Conservation (phyloP, 1,140 invertebrate species). For the Rhyzopertha dominica region DNA sequence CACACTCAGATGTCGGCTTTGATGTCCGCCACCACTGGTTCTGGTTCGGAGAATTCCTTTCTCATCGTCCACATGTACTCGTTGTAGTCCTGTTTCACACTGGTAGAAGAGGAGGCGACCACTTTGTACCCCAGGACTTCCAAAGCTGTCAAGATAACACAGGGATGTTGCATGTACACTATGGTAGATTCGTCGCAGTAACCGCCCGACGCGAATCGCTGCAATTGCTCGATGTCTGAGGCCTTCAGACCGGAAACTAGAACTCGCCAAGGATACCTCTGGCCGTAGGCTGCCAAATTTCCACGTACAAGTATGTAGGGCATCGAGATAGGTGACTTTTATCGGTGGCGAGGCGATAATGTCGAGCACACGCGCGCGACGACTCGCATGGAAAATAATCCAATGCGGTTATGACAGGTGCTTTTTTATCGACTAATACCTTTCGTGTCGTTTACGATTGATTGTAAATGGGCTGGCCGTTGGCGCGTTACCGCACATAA, state of each 20-base stretch:
- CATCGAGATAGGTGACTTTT: too few relatives aligned
- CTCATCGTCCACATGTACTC: slow-evolving; percentile 90
- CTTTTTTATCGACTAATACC: too few relatives aligned
- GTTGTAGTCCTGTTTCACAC: slow-evolving; percentile 80
- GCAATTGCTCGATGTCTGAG: slow-evolving; percentile 72
- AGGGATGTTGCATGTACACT: slow-evolving; percentile 79
- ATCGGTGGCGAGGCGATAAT: too few relatives aligned
- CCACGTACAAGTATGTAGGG: slow-evolving; percentile 83
- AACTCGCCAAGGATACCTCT: slow-evolving; percentile 78
- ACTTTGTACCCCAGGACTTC: slow-evolving; percentile 83
- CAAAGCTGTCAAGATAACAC: slow-evolving; percentile 76
- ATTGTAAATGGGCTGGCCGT: too few relatives aligned
- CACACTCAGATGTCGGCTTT: background rate
- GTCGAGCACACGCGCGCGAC: too few relatives aligned
- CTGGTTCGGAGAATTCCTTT: slow-evolving; percentile 78
- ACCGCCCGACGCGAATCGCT: slow-evolving; percentile 71
- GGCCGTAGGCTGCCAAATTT: slow-evolving; percentile 77
- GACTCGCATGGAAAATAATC: too few relatives aligned
- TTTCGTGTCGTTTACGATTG: too few relatives aligned
- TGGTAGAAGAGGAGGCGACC: slow-evolving; percentile 76
- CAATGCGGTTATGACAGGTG: too few relatives aligned
- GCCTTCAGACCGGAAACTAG: slow-evolving; percentile 79
- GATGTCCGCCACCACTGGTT: slow-evolving; percentile 55
- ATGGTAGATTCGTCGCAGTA: slow-evolving; percentile 74
- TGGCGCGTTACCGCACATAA: too few relatives aligned